A percentile compares a stretch with the other conserved stretches of the same genome.
Evolutionary conservation across 2,113 vertebrate genomes (phyloP).

Genomic region (Romanogobio albipinnatus): DNA sequence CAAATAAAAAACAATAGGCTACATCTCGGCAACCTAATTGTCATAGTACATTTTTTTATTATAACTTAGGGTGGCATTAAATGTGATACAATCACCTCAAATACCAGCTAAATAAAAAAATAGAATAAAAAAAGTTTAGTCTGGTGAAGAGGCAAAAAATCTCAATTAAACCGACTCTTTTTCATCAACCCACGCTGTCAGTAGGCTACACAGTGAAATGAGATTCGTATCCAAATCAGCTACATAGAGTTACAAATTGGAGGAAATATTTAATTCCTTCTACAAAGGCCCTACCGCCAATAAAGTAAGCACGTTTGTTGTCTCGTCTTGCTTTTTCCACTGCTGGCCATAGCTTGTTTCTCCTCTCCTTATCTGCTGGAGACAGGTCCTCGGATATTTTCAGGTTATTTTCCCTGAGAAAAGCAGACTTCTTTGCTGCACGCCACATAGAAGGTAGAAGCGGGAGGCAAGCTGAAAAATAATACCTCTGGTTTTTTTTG

Average conservation of each 20-base stretch:
- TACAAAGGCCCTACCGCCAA: not conserved
- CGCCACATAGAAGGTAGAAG: not conserved
- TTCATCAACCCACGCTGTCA: no score
- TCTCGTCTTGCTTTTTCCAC: not conserved
- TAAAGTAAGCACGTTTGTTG: not conserved
- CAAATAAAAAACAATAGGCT: no score
- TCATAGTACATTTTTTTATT: no score
- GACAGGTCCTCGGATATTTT: not conserved
- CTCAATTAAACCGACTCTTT: no score
- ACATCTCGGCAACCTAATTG: no score
- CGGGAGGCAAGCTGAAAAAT: not conserved
- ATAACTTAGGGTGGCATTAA: no score
- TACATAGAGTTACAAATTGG: not conserved
- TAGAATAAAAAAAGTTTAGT: no score
- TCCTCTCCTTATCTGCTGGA: not conserved
- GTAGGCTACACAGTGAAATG: no score
- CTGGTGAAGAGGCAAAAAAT: no score
- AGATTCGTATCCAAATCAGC: no score
- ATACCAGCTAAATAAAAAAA: no score
- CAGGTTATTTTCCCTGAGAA: not conserved
- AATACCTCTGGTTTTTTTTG: not conserved
- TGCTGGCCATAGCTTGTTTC: not conserved
- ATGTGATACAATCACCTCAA: no score
- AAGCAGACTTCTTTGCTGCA: not conserved
- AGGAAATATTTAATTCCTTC: not conserved